Base-by-base conservation (phyloP, 2,888 invertebrate species). In the Scaptodrosophila latifasciaeformis region DNA sequence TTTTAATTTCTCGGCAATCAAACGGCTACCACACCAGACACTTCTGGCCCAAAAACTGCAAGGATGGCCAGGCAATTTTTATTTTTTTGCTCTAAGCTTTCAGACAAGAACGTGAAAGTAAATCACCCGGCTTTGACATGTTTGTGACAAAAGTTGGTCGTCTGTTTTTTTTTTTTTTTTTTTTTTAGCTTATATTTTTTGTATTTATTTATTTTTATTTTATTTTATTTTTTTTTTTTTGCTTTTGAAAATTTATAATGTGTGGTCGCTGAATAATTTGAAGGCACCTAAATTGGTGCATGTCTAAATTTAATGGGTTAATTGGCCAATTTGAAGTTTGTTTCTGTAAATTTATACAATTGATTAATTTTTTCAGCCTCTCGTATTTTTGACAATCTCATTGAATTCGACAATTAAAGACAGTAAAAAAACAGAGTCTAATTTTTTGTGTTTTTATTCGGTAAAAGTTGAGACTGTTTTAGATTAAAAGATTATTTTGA, bases 191-290 rank as follows among this genome's bases (percentile, higher is more conserved):
- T 18, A 21, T 17, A 12, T 2, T 9, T 13, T 2, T 19, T 27
- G 21, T 34, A 3, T 18, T 24, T 48, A 19, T 9, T 9, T 49
- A n/a, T 40, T 13, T 35, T 43, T 17, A 18, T 54, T 67, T 69
- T 72, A 27, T 29, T 24, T 2, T 6, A 0, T 7, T 31, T 15
- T 45, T 31, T 3, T 15, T 7, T 27, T 63, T 62, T 65, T 54
- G 54, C 47, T 49, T 40, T 35, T 52, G 56, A 70, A 74, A 81
- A 84, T 83, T 84, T 83, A 83, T 83, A 82, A 83, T 75, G 83
- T 83, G 83, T 83, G 83, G 84, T 84, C 83, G 74, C 60, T 81
- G 84, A 80, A 83, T 81, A 79, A 83, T 82, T 74, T 75, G 62
- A 66, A 62, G 63, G 59, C 67, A 70, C 78, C 81, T 82, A 82